Evolutionary conservation across 2,888 invertebrate species (phyloP).

Genomic region (Dioctria rufipes): DNA sequence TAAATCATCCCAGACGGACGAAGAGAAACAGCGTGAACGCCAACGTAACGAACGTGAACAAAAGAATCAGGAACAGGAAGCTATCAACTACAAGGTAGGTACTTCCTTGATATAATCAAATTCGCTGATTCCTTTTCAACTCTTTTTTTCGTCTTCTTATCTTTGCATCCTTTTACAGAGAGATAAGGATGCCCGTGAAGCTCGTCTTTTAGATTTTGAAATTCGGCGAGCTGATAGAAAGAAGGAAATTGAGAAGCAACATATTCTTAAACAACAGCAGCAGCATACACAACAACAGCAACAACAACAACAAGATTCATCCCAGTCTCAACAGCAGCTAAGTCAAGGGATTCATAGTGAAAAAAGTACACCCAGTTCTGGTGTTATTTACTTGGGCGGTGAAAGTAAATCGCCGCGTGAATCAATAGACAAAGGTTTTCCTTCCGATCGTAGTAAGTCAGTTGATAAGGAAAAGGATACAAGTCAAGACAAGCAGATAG

Average conservation of each 20-base stretch:
- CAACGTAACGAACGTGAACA: slow-evolving; percentile 71
- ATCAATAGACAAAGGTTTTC: slow-evolving; percentile 61
- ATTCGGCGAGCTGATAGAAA: slow-evolving; percentile 70
- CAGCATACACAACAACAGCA: slow-evolving; percentile 59
- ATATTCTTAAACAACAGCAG: slow-evolving; percentile 62
- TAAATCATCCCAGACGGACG: slow-evolving; percentile 72
- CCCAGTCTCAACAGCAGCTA: slow-evolving; percentile 47
- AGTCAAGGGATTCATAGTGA: slow-evolving; percentile 58
- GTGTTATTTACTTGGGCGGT: slow-evolving; percentile 58
- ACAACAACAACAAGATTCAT: slow-evolving; percentile 30
- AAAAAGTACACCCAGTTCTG: slow-evolving; percentile 64
- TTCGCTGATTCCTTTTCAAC: background rate
- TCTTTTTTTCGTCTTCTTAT: background rate
- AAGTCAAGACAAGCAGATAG: slow-evolving; percentile 59
- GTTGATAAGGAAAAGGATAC: slow-evolving; percentile 51
- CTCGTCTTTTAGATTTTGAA: slow-evolving; percentile 70
- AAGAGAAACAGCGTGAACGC: slow-evolving; percentile 71
- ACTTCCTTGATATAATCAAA: slow-evolving; percentile 21
- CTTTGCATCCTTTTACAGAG: slow-evolving; percentile 62
- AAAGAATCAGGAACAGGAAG: slow-evolving; percentile 71
- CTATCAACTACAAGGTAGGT: slow-evolving; percentile 70
- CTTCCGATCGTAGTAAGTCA: slow-evolving; percentile 55
- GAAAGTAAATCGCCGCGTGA: slow-evolving; percentile 59
- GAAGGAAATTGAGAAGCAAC: slow-evolving; percentile 67
- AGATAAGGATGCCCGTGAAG: slow-evolving; percentile 71